Evolutionary conservation across 1,140 invertebrate genomes (phyloP), one percentile per base, ranked within the genome.

Genomic region (Cheumatopsyche charites): DNA sequence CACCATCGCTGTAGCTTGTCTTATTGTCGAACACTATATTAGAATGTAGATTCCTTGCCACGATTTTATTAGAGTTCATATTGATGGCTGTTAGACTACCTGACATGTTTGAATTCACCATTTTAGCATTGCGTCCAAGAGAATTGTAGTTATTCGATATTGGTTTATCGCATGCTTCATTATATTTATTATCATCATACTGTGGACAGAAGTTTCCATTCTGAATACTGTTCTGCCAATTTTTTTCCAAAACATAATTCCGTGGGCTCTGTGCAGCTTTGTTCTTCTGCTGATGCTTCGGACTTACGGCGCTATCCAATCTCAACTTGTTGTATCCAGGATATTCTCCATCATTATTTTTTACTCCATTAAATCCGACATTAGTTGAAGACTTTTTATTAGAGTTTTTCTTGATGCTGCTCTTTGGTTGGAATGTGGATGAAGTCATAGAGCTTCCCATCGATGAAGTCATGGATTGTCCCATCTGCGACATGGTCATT

Each of bases 321-420:
- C 83, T 80, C 52, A 84, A 55, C 62, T 84, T 84, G 77, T 84
- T 84, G 72, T 84, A 84, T 29, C 83, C 80, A 17, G 78, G 79
- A 73, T 79, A 81, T 73, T 78, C 79, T 0, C 78, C 77, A 68
- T 80, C 74, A 66, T 81, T 82, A 9, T 3, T 36, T 70, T 82
- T 82, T 6, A 79, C 72, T 6, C 78, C 76, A 41, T 75, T 75
- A 25, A 75, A 75, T 43, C 74, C 67, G 7, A 74, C 73, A 11
- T 55, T 58, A 1, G 68, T 41, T 0, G 42, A 17, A 17, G 79
- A 80, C 61, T 84, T 83, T 1, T 81, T 84, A 1, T 81, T 80
- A 7, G 80, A 78, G 11, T 62, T 63, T 62, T 80, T 82, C 66
- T 84, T 84, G 61, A 84, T 62, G 66, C 80, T 84, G 67, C 82